A percentile compares a stretch with the other conserved stretches of the same genome.
These are phyloP conservation scores for Odocoileus hemionus DNA, from an alignment of 2,113 vertebrate genomes.

Conservation along the genomic window DNA sequence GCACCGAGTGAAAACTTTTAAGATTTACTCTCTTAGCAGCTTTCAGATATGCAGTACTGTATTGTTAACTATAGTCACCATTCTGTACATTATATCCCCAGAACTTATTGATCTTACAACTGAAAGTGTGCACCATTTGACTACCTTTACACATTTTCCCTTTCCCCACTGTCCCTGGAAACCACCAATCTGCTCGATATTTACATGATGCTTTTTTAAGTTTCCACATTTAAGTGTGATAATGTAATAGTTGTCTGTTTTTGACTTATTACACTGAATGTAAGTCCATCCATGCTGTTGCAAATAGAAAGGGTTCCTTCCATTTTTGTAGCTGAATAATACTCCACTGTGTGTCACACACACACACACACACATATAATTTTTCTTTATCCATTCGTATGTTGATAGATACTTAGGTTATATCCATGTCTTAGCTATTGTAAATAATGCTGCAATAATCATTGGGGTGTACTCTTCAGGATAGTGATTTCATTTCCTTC, in stretches of 20 bases:
- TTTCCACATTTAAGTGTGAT: not conserved
- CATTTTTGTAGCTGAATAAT: not conserved
- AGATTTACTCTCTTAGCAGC: not conserved
- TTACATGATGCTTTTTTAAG: not conserved
- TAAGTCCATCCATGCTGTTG: not conserved
- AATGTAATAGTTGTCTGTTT: not conserved
- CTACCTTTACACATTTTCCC: not conserved
- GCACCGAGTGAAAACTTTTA: not conserved
- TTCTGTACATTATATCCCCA: not conserved
- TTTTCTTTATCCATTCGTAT: not conserved
- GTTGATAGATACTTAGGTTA: not conserved
- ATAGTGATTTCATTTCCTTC: not conserved
- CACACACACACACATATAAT: too few relatives aligned
- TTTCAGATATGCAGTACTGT: not conserved
- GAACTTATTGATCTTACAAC: not conserved
- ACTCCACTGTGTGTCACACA: not conserved
- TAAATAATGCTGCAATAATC: not conserved
- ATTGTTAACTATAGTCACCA: not conserved
- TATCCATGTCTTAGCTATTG: not conserved
- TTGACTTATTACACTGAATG: not conserved
- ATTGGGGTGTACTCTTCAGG: not conserved
- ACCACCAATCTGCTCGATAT: not conserved
- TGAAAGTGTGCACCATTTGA: not conserved
- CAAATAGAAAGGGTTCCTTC: not conserved
- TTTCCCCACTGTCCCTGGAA: not conserved